Evolutionary conservation across 2,888 invertebrate genomes (phyloP).

Genomic region (Idaea dimidiata): DNA sequence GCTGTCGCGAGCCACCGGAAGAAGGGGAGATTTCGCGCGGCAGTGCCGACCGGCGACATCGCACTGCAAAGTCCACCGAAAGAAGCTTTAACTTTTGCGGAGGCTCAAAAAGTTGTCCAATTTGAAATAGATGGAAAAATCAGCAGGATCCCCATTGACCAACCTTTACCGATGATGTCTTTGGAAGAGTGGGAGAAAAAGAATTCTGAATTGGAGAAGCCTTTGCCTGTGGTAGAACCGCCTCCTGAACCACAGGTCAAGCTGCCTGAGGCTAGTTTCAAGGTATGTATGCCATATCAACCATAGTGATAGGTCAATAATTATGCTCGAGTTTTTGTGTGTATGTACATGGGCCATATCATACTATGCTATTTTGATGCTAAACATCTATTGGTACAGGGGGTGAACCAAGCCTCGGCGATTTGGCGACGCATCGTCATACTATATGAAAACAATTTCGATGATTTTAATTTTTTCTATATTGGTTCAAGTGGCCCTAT

Average conservation of each 20-base stretch:
- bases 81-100: constrained; percentile 90
- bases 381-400: no score
- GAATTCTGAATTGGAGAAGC: constrained; percentile 70
- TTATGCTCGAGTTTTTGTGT: no score
- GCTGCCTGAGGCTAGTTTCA: constrained; percentile 71
- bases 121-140: constrained; percentile 92
- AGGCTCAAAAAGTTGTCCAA: constrained; percentile 92
- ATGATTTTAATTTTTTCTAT: no score
- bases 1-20: constrained; percentile 83
- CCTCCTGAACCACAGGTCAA: constrained; percentile 70
- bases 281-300: constrained; percentile 38
- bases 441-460: no score
- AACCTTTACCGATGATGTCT: constrained; percentile 85
- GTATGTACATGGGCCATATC: no score
- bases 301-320: no score
- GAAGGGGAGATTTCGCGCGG: constrained; percentile 80
- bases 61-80: constrained; percentile 78
- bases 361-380: no score
- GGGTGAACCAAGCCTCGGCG: no score
- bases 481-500: no score
- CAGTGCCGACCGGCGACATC: constrained; percentile 81
- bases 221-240: constrained; percentile 65
- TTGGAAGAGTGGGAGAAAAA: constrained; percentile 83
- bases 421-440: no score
- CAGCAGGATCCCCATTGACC: constrained; percentile 83